phyloP scores from a whole-genome alignment of 2,888 invertebrate genomes.

The Podotricha telesiphe region DNA sequence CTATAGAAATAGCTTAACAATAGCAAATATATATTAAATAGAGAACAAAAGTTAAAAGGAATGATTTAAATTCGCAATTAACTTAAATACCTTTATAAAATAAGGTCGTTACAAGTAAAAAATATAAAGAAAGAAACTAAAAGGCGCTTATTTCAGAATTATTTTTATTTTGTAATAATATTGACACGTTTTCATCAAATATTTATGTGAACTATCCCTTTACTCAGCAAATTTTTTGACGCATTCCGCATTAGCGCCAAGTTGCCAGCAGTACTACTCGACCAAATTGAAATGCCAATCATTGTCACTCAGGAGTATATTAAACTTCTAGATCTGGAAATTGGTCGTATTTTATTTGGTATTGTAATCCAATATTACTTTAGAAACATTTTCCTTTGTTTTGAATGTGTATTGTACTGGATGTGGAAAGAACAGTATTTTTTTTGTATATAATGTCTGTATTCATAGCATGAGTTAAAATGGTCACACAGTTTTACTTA shows the following conservation, averaged over 20 bases:
- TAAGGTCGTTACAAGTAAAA: not conserved
- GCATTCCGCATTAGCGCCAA: conserved; percentile 20
- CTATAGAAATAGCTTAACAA: too few species aligned
- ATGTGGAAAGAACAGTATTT: not conserved
- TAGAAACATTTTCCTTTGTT: conserved; percentile 4
- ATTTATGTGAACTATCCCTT: conserved; percentile 5
- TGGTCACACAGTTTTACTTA: too few species aligned
- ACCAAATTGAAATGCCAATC: conserved; percentile 36
- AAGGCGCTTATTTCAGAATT: not conserved
- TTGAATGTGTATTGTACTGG: not conserved
- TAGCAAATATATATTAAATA: too few species aligned
- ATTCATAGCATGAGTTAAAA: not conserved
- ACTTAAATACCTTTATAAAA: too few species aligned
- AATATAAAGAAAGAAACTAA: not conserved
- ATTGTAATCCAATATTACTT: conserved; percentile 9
- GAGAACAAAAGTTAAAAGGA: too few species aligned
- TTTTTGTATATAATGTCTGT: too few species aligned
- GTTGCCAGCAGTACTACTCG: conserved; percentile 26
- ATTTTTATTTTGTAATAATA: not conserved
- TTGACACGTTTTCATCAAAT: not conserved
- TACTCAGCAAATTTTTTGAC: conserved; percentile 23
- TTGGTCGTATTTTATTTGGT: conserved; percentile 14
- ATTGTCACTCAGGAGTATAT: conserved; percentile 29
- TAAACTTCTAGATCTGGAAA: conserved; percentile 17
- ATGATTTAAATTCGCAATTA: too few species aligned